Evolutionary conservation across 2,888 invertebrate genomes (phyloP).

Genomic region (Calephelis perditalis): DNA sequence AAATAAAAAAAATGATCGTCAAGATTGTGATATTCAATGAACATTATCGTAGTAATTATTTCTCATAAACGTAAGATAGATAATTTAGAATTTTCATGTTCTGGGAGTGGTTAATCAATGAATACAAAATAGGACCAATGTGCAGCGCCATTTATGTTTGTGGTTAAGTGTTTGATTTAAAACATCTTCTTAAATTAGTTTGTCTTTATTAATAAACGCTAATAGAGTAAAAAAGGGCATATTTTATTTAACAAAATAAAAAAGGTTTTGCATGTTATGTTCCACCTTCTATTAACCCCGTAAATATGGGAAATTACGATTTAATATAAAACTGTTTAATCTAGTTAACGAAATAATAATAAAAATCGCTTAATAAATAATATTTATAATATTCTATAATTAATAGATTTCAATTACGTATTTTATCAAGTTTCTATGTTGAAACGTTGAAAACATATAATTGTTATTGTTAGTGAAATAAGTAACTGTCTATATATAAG

Average conservation of each 20-base stretch:
- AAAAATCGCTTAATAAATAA: slow-evolving; percentile 2
- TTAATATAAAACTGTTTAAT: neutral
- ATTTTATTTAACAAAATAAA: neutral
- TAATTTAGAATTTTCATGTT: slow-evolving; percentile 2
- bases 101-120: slow-evolving; percentile 12
- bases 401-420: slow-evolving; percentile 18
- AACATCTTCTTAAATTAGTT: slow-evolving; percentile 17
- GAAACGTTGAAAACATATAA: slow-evolving; percentile 20
- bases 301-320: neutral
- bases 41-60: slow-evolving; percentile 17
- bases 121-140: slow-evolving; percentile 30
- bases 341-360: neutral
- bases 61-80: slow-evolving; percentile 15
- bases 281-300: neutral
- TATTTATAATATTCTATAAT: slow-evolving; percentile 16
- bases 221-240: neutral
- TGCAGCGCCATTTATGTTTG: slow-evolving; percentile 27
- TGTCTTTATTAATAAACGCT: neutral
- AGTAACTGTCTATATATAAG: slow-evolving; percentile 12
- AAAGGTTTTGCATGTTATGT: neutral
- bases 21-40: slow-evolving; percentile 16
- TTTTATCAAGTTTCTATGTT: slow-evolving; percentile 27
- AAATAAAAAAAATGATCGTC: neutral
- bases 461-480: slow-evolving; percentile 12
- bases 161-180: slow-evolving; percentile 24